Conservation (phyloP, 1,140 invertebrate genomes). For the Sipha flava region DNA sequence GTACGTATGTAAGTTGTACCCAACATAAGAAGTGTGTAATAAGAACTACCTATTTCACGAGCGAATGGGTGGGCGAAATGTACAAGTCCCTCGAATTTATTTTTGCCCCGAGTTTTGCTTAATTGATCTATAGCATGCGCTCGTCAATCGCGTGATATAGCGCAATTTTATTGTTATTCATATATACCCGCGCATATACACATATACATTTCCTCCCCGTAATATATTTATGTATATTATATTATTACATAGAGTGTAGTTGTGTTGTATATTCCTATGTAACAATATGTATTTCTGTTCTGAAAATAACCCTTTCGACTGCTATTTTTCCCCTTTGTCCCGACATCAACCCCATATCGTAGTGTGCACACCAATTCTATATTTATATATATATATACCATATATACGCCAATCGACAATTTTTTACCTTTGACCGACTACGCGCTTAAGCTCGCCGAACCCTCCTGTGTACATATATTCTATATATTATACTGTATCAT, state of each 20-base stretch:
- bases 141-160: constrained; percentile 12
- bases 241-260: no score
- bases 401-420: not conserved
- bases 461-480: not conserved
- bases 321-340: not conserved
- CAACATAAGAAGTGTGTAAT: not conserved
- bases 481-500: not conserved
- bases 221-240: not conserved
- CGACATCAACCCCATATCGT: not conserved
- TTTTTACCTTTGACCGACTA: not conserved
- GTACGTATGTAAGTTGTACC: not conserved
- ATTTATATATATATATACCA: not conserved
- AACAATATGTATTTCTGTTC: not conserved
- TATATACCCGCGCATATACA: not conserved
- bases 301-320: not conserved
- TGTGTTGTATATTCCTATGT: not conserved
- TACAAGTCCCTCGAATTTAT: not conserved
- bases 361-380: no score
- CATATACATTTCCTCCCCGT: not conserved
- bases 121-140: constrained; percentile 27
- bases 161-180: constrained; percentile 4
- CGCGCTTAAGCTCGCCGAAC: not conserved
- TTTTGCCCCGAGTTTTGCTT: not conserved
- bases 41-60: not conserved
- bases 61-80: not conserved